Evolutionary conservation across 2,797 vertebrate species (phyloP).

Genomic region (Ptychadena robeensis): DNA sequence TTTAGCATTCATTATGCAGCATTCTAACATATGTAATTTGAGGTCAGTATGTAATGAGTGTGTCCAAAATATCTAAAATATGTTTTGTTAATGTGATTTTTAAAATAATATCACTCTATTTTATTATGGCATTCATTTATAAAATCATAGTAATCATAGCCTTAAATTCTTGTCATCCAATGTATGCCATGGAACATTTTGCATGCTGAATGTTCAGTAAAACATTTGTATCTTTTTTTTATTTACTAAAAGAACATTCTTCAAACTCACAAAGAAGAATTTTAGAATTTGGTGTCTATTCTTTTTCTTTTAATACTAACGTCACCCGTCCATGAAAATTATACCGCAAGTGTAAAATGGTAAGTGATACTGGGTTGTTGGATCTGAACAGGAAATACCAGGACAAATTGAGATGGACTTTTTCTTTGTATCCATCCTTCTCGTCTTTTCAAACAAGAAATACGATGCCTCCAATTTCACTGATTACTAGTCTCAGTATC

Average conservation of each 20-base stretch:
- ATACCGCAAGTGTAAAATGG: slow-evolving; percentile 66
- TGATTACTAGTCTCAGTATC: slow-evolving; percentile 75
- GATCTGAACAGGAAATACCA: slow-evolving; percentile 68
- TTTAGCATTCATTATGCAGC: too few species aligned
- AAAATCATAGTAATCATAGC: too few species aligned
- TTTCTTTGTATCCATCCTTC: slow-evolving; percentile 66
- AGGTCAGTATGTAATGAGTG: too few species aligned
- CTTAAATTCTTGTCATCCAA: neutral
- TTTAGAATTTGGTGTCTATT: slow-evolving; percentile 6
- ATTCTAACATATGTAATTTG: too few species aligned
- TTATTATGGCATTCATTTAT: too few species aligned
- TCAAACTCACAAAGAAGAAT: neutral
- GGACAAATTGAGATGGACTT: slow-evolving; percentile 70
- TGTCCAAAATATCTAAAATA: too few species aligned
- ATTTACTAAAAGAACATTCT: neutral
- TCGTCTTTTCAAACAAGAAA: slow-evolving; percentile 71
- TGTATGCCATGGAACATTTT: neutral
- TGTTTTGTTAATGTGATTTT: too few species aligned
- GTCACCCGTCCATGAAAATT: slow-evolving; percentile 67
- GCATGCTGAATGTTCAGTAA: too few species aligned
- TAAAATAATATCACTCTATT: too few species aligned
- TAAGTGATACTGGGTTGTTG: slow-evolving; percentile 67
- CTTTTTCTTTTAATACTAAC: slow-evolving; percentile 22
- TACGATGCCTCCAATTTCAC: slow-evolving; percentile 70
- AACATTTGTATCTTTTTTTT: neutral